A percentile compares a stretch with the other conserved stretches of the same genome.
phyloP scores from a whole-genome alignment of 2,797 vertebrate genomes.

The Tamandua tetradactyla region DNA sequence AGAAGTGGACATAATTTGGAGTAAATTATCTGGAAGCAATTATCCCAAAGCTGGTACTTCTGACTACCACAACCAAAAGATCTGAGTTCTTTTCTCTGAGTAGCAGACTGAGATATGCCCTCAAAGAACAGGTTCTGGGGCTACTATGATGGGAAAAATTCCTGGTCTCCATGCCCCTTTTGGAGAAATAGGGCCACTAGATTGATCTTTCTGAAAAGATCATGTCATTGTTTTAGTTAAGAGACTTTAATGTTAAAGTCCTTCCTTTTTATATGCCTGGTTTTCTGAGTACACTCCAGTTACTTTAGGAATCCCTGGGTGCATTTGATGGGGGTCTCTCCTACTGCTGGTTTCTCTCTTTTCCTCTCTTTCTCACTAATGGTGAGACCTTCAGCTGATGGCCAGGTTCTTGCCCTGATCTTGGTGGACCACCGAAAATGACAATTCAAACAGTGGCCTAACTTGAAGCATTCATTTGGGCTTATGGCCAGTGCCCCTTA shows the following conservation, averaged over 20 bases:
- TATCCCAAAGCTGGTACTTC: neutral
- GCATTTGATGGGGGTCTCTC: neutral
- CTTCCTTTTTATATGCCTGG: neutral
- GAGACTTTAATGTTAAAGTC: neutral
- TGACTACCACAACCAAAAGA: neutral
- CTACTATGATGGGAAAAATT: neutral
- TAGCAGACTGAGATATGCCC: neutral
- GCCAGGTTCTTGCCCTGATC: neutral
- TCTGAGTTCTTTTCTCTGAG: neutral
- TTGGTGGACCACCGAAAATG: neutral
- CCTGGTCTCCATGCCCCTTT: neutral
- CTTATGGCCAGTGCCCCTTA: fast-evolving
- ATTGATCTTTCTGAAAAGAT: neutral
- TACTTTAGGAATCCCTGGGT: neutral
- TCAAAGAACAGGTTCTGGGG: neutral
- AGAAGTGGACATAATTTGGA: neutral
- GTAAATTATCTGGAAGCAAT: neutral
- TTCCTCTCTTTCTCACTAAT: conserved; percentile 5
- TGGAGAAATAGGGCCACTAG: neutral
- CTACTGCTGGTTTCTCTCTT: neutral
- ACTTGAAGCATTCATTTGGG: neutral
- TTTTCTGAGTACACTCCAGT: neutral
- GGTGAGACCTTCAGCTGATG: neutral
- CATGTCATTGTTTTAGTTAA: neutral
- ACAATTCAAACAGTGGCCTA: neutral